Percentiles rank a stretch among this genome's conserved stretches.
phyloP scores from a whole-genome alignment of 2,113 vertebrate species.

The Ciconia boyciana region DNA sequence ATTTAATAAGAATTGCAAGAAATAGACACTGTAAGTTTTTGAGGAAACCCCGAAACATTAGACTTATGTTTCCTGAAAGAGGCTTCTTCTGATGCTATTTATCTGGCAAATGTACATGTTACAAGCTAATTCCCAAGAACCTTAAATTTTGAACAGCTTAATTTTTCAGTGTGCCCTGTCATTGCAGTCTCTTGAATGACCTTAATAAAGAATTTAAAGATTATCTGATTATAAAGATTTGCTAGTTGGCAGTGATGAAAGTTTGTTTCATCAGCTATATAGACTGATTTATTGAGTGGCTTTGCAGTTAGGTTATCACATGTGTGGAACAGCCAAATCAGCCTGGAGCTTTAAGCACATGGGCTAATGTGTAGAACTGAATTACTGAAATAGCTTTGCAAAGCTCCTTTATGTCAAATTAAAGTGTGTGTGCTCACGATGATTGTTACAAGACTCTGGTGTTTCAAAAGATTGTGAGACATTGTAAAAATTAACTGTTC shows the following conservation, averaged over 20 bases:
- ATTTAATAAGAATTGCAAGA: not conserved
- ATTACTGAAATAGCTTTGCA: not conserved
- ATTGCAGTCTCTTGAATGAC: not conserved
- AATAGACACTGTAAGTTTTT: not conserved
- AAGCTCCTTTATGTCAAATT: not conserved
- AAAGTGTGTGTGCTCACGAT: not conserved
- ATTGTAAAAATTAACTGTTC: not conserved
- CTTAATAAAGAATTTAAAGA: slow-evolving; percentile 18
- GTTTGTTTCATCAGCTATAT: slow-evolving; percentile 14
- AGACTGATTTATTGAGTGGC: slow-evolving; percentile 27
- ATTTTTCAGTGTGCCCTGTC: not conserved
- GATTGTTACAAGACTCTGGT: not conserved
- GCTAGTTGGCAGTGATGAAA: not conserved
- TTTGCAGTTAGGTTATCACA: not conserved
- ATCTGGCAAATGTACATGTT: not conserved
- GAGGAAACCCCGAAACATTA: not conserved
- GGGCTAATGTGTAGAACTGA: not conserved
- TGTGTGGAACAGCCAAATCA: not conserved
- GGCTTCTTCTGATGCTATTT: not conserved
- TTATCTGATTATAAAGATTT: slow-evolving; percentile 33
- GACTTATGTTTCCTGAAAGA: not conserved
- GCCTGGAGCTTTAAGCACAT: not conserved
- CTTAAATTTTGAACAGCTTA: not conserved
- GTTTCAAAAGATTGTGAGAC: not conserved
- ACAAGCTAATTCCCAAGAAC: not conserved